Conservation (phyloP, 2,797 vertebrate species). For the Dermochelys coriacea region DNA sequence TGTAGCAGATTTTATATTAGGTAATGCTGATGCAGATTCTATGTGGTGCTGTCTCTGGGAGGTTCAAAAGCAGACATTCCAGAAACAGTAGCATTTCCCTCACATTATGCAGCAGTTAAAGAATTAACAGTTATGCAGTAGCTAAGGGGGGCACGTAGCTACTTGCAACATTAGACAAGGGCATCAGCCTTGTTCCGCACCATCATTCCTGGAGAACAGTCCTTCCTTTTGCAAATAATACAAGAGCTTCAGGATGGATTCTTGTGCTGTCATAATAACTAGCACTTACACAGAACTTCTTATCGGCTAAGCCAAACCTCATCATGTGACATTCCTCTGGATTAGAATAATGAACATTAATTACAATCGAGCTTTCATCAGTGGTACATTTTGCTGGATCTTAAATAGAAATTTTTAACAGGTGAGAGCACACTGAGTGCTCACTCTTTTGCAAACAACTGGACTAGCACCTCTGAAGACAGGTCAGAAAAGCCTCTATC, state of each 20-base stretch:
- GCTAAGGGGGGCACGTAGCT: not conserved
- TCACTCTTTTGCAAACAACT: not conserved
- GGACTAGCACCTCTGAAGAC: constrained; percentile 10
- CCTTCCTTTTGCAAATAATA: not conserved
- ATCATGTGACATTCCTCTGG: not conserved
- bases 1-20: not conserved
- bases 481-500: constrained; percentile 67
- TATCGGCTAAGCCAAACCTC: not conserved
- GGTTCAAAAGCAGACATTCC: not conserved
- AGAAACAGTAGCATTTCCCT: not conserved
- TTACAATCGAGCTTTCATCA: not conserved
- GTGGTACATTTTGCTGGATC: not conserved
- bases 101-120: not conserved
- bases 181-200: not conserved
- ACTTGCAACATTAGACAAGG: not conserved
- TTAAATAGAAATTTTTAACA: not conserved
- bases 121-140: not conserved
- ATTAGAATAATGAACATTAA: not conserved
- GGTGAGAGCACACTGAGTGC: not conserved
- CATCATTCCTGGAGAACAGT: not conserved
- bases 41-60: not conserved
- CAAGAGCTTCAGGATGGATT: not conserved
- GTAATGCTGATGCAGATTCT: not conserved
- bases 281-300: not conserved
- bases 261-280: not conserved